Percentiles rank a stretch among this genome's conserved stretches.
Conservation (phyloP, 2,797 vertebrate species). For the Coluber constrictor region DNA sequence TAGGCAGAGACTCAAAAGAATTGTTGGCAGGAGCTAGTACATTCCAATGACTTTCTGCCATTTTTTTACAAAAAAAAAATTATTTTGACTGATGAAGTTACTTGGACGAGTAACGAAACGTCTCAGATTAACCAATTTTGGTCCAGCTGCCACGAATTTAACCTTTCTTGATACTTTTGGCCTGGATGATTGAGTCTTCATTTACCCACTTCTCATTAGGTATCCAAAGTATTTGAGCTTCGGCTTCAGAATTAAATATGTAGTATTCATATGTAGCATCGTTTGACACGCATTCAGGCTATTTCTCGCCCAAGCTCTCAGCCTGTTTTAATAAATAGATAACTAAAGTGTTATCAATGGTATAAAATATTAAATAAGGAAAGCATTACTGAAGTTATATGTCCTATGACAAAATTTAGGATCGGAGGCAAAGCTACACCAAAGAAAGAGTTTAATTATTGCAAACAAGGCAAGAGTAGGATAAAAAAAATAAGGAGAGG, state of each 20-base stretch:
- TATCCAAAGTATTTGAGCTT: no score
- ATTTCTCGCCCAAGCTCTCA: background rate
- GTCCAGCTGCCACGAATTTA: background rate
- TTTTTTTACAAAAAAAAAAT: no score
- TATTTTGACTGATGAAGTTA: background rate
- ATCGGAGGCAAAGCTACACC: background rate
- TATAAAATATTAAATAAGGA: no score
- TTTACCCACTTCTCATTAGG: no score
- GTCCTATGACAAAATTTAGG: background rate
- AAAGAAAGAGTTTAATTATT: background rate
- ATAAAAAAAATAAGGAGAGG: background rate
- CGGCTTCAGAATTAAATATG: background rate
- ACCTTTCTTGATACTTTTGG: background rate
- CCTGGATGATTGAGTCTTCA: background rate
- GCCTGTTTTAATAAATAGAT: background rate
- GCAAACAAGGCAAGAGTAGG: background rate
- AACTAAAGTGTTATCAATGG: background rate
- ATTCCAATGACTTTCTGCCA: background rate
- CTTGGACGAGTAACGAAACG: background rate
- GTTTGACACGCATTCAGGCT: no score
- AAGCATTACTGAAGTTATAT: no score
- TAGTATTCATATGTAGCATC: no score
- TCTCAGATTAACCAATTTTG: background rate
- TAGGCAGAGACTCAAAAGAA: no score
- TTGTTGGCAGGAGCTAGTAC: background rate